Base-by-base conservation (phyloP, 2,797 vertebrate species). In the Pogonophryne albipinna region DNA sequence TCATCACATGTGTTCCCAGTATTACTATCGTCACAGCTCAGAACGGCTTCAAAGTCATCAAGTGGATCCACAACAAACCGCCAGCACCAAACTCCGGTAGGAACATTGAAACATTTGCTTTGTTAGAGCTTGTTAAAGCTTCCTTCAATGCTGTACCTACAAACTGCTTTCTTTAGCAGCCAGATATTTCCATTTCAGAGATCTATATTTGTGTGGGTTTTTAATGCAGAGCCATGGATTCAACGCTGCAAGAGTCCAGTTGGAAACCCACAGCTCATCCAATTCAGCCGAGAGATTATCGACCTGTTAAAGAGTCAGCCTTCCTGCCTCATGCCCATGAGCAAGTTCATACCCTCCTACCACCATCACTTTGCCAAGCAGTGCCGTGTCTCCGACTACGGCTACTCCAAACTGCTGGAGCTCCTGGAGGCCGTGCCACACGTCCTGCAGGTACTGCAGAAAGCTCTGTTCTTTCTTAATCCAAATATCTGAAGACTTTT, bases 331-430 rank as follows among this genome's bases (percentile, higher is more conserved):
- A 96, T 98, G 90, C 96, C 97, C 1, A 90, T 99, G 77, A 95
- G 94, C 80, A 98, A 97, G 79, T 99, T 99, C 91, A 99, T 99
- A 86, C 98, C 98, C 0, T 97, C 92, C 0, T 99, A 99, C 87
- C 98, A 99, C 66, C 98, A 99, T 80, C 97, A 99, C 90, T 99
- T 99, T 74, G 98, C 97, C 52, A 99, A 99, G 87, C 98, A 99
- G 16, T 99, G 98, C 84, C 94, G 98, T 0, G 98, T 99, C 58
- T 98, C 98, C 0, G 98, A 99, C 93, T 99, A 99, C 0, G 98
- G 98, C 2, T 99, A 96, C 89, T 96, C 97, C 15, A 99, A 97
- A 85, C 84, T 99, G 72, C 94, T 99, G 91, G 98, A 99, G 85
- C 94, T 99, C 15, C 91, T 99, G 34, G 98, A 99, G 93, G 98